A percentile compares a stretch with the other conserved stretches of the same genome.
phyloP scores from a whole-genome alignment of 2,113 vertebrate genomes.

The Brachyhypopomus gauderio region DNA sequence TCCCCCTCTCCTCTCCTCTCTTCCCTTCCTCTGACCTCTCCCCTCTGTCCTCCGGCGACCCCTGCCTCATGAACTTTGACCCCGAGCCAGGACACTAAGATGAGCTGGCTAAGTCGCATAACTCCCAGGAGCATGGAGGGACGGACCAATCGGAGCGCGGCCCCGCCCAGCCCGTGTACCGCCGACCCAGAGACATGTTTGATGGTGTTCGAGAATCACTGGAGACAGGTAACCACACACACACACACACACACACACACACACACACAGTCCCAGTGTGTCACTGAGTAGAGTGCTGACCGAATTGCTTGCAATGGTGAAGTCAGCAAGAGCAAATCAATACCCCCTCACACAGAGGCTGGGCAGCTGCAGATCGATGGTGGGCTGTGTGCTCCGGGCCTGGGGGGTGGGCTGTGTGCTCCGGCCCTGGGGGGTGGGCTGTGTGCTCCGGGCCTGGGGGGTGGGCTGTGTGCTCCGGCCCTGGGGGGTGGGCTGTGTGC shows the following conservation, averaged over 20 bases:
- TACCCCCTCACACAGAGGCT: not conserved
- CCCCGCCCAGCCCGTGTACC: slow-evolving; percentile 80
- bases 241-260: not conserved
- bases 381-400: not conserved
- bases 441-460: not conserved
- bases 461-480: not conserved
- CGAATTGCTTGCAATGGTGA: not conserved
- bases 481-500: too few relatives aligned
- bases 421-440: too few relatives aligned
- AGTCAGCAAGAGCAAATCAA: not conserved
- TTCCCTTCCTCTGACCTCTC: not conserved
- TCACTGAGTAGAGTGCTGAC: not conserved
- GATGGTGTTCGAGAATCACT: slow-evolving; percentile 97
- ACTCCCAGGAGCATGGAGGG: slow-evolving; percentile 80
- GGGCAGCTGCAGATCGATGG: slow-evolving; percentile 2
- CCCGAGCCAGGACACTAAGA: slow-evolving; percentile 66
- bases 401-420: not conserved
- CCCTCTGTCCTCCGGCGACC: not conserved
- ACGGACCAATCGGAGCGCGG: slow-evolving; percentile 73
- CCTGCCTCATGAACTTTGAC: slow-evolving; percentile 28
- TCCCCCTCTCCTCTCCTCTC: not conserved
- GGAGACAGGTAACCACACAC: slow-evolving; percentile 86
- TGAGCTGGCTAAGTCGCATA: slow-evolving; percentile 96
- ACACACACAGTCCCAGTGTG: not conserved
- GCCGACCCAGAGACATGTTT: slow-evolving; percentile 95